Base-by-base conservation (phyloP, 2,888 invertebrate genomes). In the Diachrysia chrysitis region DNA sequence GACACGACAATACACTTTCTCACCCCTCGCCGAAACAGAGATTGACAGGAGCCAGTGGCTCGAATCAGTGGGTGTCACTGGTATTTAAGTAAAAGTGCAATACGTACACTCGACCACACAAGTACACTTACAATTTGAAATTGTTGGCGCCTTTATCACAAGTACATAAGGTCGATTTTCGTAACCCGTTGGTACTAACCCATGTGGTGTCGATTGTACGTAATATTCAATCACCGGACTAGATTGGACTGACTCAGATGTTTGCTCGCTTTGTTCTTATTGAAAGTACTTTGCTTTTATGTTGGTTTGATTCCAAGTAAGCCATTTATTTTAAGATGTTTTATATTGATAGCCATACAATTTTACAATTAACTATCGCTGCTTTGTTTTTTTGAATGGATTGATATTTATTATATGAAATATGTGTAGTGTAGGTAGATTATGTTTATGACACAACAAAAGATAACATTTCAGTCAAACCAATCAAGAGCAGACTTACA, bases 1-100 rank as follows among this genome's bases (percentile, higher is more conserved):
- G 79, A 91, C 91, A 91, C 85, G 88, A 85, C 83, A 88, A 82
- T 83, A 91, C 91, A 91, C 90, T 91, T 86, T 85, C 73, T 68
- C 78, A 79, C 86, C 88, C 87, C 83, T 77, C 70, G 42, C 32
- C 62, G 58, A 70, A 72, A 73, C 77, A 66, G 71, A 78, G 86
- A 88, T 83, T 87, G 88, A 86, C 87, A 83, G 79, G 74, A 82
- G 63, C 62, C 82, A 82, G 72, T 80, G 82, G 66, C 58, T 76
- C 66, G 80, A 58, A 66, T 17, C 72, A 75, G 66, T 64, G 77
- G 46, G 55, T 76, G 75, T 74, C 77, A 77, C 69, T 71, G 61
- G 68, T 65, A 48, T 77, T 81, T 81, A 68, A 63, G 71, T 71
- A 69, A 77, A 81, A 79, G 67, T 69, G 77, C 69, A 72, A 58